A percentile compares a stretch with the other conserved stretches of the same genome.
Evolutionary conservation across 2,797 vertebrate genomes (phyloP).

Genomic region (Cirrhinus mrigala): DNA sequence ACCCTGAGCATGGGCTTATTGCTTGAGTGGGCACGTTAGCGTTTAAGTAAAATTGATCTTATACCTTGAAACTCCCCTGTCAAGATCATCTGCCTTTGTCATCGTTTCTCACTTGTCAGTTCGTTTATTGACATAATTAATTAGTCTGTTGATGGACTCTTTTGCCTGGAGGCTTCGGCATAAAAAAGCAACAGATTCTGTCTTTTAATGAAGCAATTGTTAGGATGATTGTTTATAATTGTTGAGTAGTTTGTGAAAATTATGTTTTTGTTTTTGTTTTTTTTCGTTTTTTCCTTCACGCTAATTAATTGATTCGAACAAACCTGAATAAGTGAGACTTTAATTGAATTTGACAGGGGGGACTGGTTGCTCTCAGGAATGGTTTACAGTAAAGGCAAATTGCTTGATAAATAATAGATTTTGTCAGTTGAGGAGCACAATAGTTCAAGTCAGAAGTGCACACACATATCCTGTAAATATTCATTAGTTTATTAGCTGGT

Average conservation of each 20-base stretch:
- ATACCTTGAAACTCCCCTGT: slow-evolving; percentile 41
- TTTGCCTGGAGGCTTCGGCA: slow-evolving; percentile 60
- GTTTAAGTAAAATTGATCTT: slow-evolving; percentile 59
- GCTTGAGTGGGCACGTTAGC: slow-evolving; percentile 25
- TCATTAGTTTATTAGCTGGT: slow-evolving; percentile 44
- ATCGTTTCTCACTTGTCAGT: slow-evolving; percentile 60
- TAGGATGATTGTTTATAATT: slow-evolving; percentile 85
- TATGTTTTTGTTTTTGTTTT: slow-evolving; percentile 80
- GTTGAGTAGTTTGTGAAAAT: slow-evolving; percentile 84
- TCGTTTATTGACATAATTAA: slow-evolving; percentile 67
- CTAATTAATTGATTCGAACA: slow-evolving; percentile 86
- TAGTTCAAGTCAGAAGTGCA: slow-evolving; percentile 29
- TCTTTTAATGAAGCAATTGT: slow-evolving; percentile 84
- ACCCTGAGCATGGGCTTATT: slow-evolving; percentile 4
- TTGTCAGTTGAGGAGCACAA: slow-evolving; percentile 51
- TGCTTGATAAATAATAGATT: slow-evolving; percentile 72
- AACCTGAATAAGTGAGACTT: slow-evolving; percentile 87
- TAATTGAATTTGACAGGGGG: slow-evolving; percentile 88
- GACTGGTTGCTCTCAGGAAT: slow-evolving; percentile 74
- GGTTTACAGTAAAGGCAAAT: slow-evolving; percentile 77
- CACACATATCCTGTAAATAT: slow-evolving; percentile 52
- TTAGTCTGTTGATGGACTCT: slow-evolving; percentile 67
- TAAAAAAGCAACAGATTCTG: slow-evolving; percentile 65
- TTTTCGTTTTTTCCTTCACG: slow-evolving; percentile 61
- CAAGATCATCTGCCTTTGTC: slow-evolving; percentile 48